Evolutionary conservation across 2,888 invertebrate genomes (phyloP).

Genomic region (Scaptomyza parva): DNA sequence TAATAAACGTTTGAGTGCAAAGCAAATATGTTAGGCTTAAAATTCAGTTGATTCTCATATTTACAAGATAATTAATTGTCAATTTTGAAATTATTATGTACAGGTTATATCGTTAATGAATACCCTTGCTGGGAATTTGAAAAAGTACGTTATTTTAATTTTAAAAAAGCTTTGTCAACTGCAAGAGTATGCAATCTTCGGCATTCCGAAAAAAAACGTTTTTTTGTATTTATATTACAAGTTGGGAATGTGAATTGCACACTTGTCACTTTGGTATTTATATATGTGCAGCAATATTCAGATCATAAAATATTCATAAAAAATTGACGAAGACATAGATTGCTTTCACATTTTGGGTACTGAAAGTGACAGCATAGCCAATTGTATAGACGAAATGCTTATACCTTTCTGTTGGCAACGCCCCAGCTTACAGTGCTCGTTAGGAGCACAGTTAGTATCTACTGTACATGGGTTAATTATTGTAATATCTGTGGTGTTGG

Average conservation of each 20-base stretch:
- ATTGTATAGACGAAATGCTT: constrained; percentile 41
- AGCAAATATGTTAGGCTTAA: constrained; percentile 37
- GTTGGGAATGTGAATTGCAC: constrained; percentile 37
- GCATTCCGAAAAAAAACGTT: constrained; percentile 15
- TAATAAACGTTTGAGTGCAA: constrained; percentile 17
- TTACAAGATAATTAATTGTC: constrained; percentile 28
- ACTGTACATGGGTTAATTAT: constrained; percentile 86
- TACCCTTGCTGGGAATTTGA: constrained; percentile 7
- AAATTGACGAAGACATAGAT: not conserved
- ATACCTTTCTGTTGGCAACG: constrained; percentile 86
- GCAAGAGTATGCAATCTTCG: constrained; percentile 18
- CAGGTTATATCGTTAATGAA: constrained; percentile 1
- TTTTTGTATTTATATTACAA: constrained; percentile 25
- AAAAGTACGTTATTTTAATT: not conserved
- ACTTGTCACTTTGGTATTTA: constrained; percentile 46
- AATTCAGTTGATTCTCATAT: constrained; percentile 19
- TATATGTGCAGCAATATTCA: constrained; percentile 16
- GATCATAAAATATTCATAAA: constrained; percentile 42
- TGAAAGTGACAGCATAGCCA: constrained; percentile 50
- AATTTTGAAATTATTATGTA: constrained; percentile 23
- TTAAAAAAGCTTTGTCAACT: not conserved
- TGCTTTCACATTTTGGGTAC: constrained; percentile 28
- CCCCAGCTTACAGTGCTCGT: constrained; percentile 87
- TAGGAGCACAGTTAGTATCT: constrained; percentile 87
- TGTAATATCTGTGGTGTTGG: constrained; percentile 72